Evolutionary conservation across 2,888 invertebrate species (phyloP).

Genomic region (Asteroscopus sphinx): DNA sequence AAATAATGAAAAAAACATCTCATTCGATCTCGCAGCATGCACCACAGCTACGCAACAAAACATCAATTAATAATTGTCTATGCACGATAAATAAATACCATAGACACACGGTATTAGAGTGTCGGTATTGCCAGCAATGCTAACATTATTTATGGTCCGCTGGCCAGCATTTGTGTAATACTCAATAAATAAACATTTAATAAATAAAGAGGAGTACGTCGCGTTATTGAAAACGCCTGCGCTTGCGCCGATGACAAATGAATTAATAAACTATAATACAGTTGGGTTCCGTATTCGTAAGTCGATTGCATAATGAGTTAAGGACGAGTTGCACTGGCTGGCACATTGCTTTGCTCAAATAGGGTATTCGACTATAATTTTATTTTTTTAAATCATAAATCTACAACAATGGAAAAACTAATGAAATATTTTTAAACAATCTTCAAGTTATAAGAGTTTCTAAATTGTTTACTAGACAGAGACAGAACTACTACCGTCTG

Average conservation of each 20-base stretch:
- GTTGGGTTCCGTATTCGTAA: slow-evolving; percentile 35
- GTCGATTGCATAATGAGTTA: slow-evolving; percentile 32
- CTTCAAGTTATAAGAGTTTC: too few species aligned
- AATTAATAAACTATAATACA: slow-evolving; percentile 50
- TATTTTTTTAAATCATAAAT: too few species aligned
- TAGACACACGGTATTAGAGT: slow-evolving; percentile 56
- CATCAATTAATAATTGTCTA: slow-evolving; percentile 57
- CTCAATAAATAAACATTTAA: slow-evolving; percentile 63
- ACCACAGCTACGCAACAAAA: slow-evolving; percentile 41
- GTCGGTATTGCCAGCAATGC: slow-evolving; percentile 56
- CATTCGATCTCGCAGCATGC: slow-evolving; percentile 54
- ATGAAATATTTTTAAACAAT: too few species aligned
- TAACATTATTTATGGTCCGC: slow-evolving; percentile 59
- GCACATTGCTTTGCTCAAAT: slow-evolving; percentile 8
- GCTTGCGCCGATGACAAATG: slow-evolving; percentile 61
- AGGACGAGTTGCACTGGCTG: slow-evolving; percentile 11
- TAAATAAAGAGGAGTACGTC: slow-evolving; percentile 57
- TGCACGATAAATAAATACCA: slow-evolving; percentile 60
- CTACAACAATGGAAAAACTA: too few species aligned
- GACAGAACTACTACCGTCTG: too few species aligned
- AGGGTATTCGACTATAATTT: too few species aligned
- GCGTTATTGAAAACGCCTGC: slow-evolving; percentile 62
- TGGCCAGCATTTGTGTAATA: slow-evolving; percentile 58
- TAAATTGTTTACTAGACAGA: too few species aligned
- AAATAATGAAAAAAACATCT: slow-evolving; percentile 47